phyloP scores from a whole-genome alignment of 2,888 invertebrate genomes.

The Metalampra italica region DNA sequence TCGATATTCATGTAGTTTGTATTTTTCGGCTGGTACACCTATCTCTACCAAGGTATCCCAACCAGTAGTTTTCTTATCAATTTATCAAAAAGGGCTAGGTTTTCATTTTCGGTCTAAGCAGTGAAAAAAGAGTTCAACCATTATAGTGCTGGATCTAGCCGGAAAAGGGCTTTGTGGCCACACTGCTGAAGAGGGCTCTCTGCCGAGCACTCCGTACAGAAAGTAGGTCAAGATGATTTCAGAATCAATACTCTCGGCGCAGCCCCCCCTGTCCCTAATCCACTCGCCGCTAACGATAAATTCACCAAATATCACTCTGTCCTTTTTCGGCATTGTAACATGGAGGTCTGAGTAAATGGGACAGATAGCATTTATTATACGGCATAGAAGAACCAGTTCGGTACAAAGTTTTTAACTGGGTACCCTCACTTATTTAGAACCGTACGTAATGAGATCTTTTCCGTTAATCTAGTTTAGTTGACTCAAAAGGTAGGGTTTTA shows the following conservation, averaged over 20 bases:
- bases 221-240: slow-evolving; percentile 41
- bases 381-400: neutral
- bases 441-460: no score
- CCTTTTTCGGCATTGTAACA: neutral
- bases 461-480: no score
- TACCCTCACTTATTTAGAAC: neutral
- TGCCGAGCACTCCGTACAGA: slow-evolving; percentile 5
- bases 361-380: neutral
- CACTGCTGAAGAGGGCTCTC: neutral
- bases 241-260: slow-evolving; percentile 41
- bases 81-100: no score
- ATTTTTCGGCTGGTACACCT: no score
- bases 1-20: no score
- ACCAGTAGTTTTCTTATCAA: no score
- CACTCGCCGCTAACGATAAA: slow-evolving; percentile 4
- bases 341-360: neutral
- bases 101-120: no score
- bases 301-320: slow-evolving; percentile 4
- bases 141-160: no score
- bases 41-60: no score
- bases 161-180: no score
- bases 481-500: no score
- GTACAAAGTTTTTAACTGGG: neutral
- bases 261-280: slow-evolving; percentile 5
- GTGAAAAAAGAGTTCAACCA: no score